Conservation (phyloP, 2,113 vertebrate species). For the Microtus montanus region DNA sequence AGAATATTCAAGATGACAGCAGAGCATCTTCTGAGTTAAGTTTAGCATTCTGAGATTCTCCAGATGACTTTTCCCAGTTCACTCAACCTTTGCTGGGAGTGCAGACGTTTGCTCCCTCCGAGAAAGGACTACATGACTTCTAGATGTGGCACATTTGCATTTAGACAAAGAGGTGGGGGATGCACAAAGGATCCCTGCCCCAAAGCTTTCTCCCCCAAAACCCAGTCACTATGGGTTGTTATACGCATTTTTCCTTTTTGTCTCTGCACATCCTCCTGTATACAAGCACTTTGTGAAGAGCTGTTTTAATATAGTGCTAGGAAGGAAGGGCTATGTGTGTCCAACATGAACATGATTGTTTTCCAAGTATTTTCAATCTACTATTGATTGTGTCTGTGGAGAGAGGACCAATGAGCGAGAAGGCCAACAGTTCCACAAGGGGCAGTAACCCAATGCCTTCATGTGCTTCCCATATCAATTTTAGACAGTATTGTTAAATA, state of each 20-base stretch:
- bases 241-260: not conserved
- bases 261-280: not conserved
- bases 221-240: not conserved
- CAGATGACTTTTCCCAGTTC: constrained; percentile 37
- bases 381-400: too few species aligned
- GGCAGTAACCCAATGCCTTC: not conserved
- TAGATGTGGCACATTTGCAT: not conserved
- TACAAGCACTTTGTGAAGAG: not conserved
- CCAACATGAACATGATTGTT: not conserved
- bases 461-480: not conserved
- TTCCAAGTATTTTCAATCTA: not conserved
- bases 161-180: not conserved
- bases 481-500: not conserved
- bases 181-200: not conserved
- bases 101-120: not conserved
- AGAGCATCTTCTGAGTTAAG: not conserved
- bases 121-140: not conserved
- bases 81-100: not conserved
- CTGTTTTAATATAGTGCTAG: not conserved
- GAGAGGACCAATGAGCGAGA: not conserved
- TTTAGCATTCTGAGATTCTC: not conserved
- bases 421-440: not conserved
- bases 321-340: not conserved
- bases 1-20: constrained; percentile 28
- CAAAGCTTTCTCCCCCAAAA: not conserved